Evolutionary conservation across 2,797 vertebrate species (phyloP).

Genomic region (Mergus octosetaceus): DNA sequence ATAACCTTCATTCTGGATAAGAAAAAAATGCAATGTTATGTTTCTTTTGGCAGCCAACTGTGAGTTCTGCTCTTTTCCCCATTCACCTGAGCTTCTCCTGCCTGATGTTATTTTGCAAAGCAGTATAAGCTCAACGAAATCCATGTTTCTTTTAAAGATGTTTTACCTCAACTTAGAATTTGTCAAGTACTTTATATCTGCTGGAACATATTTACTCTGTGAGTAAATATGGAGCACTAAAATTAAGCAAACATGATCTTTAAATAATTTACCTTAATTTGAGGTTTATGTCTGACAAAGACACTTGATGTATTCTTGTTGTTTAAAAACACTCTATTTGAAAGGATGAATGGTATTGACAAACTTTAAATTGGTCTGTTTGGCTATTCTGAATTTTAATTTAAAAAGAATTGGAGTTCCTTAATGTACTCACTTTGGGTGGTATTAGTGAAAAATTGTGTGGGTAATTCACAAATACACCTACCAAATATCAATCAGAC

Average conservation of each 20-base stretch:
- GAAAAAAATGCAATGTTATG: neutral
- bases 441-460: neutral
- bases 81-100: neutral
- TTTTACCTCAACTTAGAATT: neutral
- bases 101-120: neutral
- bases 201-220: neutral
- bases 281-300: neutral
- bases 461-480: neutral
- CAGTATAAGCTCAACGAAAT: neutral
- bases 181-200: neutral
- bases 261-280: neutral
- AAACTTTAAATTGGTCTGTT: conserved; percentile 1
- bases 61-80: neutral
- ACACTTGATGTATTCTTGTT: neutral
- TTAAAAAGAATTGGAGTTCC: conserved; percentile 19
- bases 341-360: neutral
- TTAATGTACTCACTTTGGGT: neutral
- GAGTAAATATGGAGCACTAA: neutral
- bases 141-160: neutral
- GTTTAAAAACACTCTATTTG: neutral
- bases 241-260: neutral
- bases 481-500: neutral
- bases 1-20: neutral
- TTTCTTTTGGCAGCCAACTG: neutral
- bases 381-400: conserved; percentile 31